Base-by-base conservation (phyloP, 2,888 invertebrate species). In the Euplexia lucipara region DNA sequence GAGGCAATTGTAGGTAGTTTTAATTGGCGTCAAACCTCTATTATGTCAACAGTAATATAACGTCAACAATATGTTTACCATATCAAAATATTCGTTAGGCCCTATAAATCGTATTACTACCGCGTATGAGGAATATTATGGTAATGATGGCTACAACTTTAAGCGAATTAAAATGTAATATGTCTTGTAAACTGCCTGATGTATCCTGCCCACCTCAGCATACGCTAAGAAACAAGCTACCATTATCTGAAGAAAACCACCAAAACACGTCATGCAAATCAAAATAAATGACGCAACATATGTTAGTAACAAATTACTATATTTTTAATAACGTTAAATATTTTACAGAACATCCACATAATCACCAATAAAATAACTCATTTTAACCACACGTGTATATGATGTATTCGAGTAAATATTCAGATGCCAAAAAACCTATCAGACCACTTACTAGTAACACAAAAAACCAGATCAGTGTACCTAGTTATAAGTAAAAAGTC, bases 321-420 rank as follows among this genome's bases (percentile, higher is more conserved):
- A 8, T n/a, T 35, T 35, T 44, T 44, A 20, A 63, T 35, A 26
- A 26, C n/a, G 4, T 30, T 20, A 10, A 61, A 61, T 44, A 63
- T 61, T 61, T 61, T 61, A 35, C 26, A 26, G 10, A 35, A 44
- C 18, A 63, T 16, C 44, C 26, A 44, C 35, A 63, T 35, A 18
- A 44, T 61, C n/a, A 63, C 18, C 9, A 30, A 35, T 18, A 63
- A 64, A 30, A 64, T 26, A 7, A 63, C 44, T 44, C 44, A 16
- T 63, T 61, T 61, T n/a, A 61, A 14, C 60, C 64, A 61, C n/a
- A 60, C 9, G 18, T 63, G n/a, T 61, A 61, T 9, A 30, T 20
- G 18, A 63, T 9, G 44, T 3, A 64, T 10, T 63, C 26, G 10
- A n/a, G 1, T 20, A 61, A 26, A 12, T 35, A 30, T n/a, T 30